A percentile compares a stretch with the other conserved stretches of the same genome.
Evolutionary conservation across 2,797 vertebrate genomes (phyloP).

Genomic region (Zalophus californianus): DNA sequence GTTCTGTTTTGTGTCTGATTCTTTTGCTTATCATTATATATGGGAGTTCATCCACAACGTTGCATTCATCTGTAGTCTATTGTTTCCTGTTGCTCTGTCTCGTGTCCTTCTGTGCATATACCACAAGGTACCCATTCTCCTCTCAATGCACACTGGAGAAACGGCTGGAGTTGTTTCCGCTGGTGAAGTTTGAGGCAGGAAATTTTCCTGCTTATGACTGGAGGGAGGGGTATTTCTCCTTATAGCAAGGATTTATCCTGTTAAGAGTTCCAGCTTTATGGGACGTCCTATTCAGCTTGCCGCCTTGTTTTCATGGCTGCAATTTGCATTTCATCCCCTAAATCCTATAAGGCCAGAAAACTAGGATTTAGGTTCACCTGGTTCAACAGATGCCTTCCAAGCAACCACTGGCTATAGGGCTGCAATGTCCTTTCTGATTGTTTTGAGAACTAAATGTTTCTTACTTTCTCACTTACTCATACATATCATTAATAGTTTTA

Average conservation of each 20-base stretch:
- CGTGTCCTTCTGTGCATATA: neutral
- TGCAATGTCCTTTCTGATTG: slow-evolving; percentile 40
- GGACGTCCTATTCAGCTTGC: neutral
- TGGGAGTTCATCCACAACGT: neutral
- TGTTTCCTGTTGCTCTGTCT: neutral
- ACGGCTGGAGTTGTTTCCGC: neutral
- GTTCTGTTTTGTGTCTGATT: neutral
- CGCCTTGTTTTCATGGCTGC: neutral
- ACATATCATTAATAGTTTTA: slow-evolving; percentile 20
- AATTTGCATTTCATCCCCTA: slow-evolving; percentile 38
- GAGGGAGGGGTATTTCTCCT: neutral
- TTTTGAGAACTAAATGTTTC: slow-evolving; percentile 53
- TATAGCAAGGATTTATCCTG: neutral
- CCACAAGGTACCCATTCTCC: neutral
- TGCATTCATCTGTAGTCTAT: neutral
- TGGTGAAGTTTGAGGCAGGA: neutral
- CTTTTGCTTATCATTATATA: neutral
- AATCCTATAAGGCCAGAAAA: neutral
- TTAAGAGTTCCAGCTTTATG: neutral
- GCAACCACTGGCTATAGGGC: neutral
- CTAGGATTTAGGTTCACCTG: neutral
- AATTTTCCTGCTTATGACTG: neutral
- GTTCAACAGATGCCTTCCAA: slow-evolving; percentile 20
- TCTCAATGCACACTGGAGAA: no score
- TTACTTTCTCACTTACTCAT: slow-evolving; percentile 52